Evolutionary conservation across 2,888 invertebrate genomes (phyloP).

Genomic region (Hirtodrosophila cameraria): DNA sequence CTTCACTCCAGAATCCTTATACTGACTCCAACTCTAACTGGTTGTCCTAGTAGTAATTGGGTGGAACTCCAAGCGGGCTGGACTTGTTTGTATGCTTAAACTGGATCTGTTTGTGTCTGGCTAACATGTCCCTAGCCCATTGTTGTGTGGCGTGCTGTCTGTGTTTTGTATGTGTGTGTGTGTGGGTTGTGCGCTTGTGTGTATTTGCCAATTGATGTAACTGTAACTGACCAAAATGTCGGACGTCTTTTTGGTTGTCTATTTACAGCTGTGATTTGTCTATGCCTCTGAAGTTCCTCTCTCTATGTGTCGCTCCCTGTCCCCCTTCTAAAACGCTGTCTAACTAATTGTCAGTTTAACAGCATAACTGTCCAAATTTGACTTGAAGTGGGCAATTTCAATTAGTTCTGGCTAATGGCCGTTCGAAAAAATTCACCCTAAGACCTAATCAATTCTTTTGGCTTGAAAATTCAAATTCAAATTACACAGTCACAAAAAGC

Average conservation of each 20-base stretch:
- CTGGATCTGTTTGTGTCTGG: constrained; percentile 60
- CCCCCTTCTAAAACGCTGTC: constrained; percentile 29
- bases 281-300: constrained; percentile 18
- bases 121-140: constrained; percentile 72
- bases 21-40: constrained; percentile 22
- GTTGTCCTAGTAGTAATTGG: too few species aligned
- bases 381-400: constrained; percentile 61
- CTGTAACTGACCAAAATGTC: constrained; percentile 60
- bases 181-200: constrained; percentile 25
- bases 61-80: constrained; percentile 12
- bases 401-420: constrained; percentile 45
- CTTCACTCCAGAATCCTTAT: constrained; percentile 40
- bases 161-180: constrained; percentile 27
- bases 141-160: constrained; percentile 53
- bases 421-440: not conserved
- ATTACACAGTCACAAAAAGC: too few species aligned
- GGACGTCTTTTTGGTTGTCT: constrained; percentile 74
- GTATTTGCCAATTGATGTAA: constrained; percentile 70
- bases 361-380: constrained; percentile 57
- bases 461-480: not conserved
- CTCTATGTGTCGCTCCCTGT: not conserved
- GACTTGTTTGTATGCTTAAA: constrained; percentile 38
- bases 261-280: constrained; percentile 75
- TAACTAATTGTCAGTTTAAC: constrained; percentile 74
- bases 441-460: not conserved